Base-by-base conservation (phyloP, 2,797 vertebrate genomes). In the Morelia viridis region DNA sequence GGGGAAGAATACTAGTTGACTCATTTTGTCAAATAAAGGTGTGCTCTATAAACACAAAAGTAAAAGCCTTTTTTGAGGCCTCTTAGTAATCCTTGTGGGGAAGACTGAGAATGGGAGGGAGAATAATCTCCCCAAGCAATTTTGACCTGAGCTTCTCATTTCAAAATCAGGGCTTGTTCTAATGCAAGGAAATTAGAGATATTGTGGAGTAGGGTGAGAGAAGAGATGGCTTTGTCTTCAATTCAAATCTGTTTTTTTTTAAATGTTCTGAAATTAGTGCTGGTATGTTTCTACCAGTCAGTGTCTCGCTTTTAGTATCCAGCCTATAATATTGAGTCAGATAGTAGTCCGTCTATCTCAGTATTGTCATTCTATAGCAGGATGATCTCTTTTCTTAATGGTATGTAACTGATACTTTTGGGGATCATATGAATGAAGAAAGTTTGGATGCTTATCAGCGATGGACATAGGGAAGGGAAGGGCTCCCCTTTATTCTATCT, bases 11-110 rank as follows among this genome's bases (percentile, higher is more conserved):
- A 60, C 61, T 28, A 83, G 68, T 90, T 92, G 92, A 90, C 85
- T 92, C 85, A 83, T 53, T 90, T 92, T 64, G 46, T 90, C 50
- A 90, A 90, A 90, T 61, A 92, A 92, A 92, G 89, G 92, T 92
- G 85, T 89, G 83, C 68, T 83, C 60, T 87, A 24, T 83, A 64
- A 92, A 90, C 68, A 87, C 31, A 71, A 87, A 87, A 68, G 50
- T 80, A 80, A 92, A 90, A 90, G 46, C n/a, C 58, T 41, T n/a
- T 28, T 53, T 92, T 87, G 50, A 87, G 84, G 92, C 41, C 89
- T 90, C 13, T 17, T 17, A 13, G 65, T 28, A 92, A 61, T 31
- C 58, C 57, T 92, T 88, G 68, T 65, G 65, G 24, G 41, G n/a
- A 56, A 50, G 31, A 46, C 1, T 41, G n/a, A 19, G 71, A 53